Base-by-base conservation (phyloP, 2,888 invertebrate species). In the Drosophila leonis region DNA sequence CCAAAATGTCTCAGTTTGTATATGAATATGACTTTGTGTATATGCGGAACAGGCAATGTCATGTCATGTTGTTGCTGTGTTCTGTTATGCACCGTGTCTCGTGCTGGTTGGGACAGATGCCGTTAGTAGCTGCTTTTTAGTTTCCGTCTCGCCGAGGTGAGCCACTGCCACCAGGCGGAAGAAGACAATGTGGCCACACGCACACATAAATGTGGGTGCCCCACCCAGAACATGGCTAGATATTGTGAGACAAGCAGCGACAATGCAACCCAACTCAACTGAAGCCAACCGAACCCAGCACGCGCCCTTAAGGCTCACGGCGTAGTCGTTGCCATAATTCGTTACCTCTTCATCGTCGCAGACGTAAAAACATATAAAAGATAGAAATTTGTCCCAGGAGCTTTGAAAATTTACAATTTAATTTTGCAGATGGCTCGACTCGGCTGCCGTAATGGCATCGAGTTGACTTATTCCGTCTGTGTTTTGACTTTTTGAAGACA, bases 341-440 rank as follows among this genome's bases (percentile, higher is more conserved):
- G 75, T 78, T 78, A 88, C 61, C 72, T 78, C 70, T 69, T 78
- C 77, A 64, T 71, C 66, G 70, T 73, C 70, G 72, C 86, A 85
- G 78, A 83, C 80, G 51, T 57, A 69, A 67, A 80, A 75, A 62
- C 72, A 80, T 75, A 78, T 83, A 78, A 88, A 86, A 86, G 83
- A 83, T 77, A 79, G 75, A 88, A 85, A 85, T 85, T 86, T 74
- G 78, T 85, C 85, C 88, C 88, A 81, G 69, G 88, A 88, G 85
- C 81, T 67, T 86, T 81, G 69, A 74, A 73, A 88, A 85, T 88
- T 88, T 88, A 88, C 85, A 85, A 85, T 88, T 88, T 88, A 72
- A 88, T 88, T 83, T 82, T 76, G 75, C 78, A 88, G 79, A 86
- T 86, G 86, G 68, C 62, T 83, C 75, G 51, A 57, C 72, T 57